Percentiles rank a stretch among this genome's conserved stretches.
Conservation (phyloP, 2,113 vertebrate species). For the Campylomormyrus numenius region DNA sequence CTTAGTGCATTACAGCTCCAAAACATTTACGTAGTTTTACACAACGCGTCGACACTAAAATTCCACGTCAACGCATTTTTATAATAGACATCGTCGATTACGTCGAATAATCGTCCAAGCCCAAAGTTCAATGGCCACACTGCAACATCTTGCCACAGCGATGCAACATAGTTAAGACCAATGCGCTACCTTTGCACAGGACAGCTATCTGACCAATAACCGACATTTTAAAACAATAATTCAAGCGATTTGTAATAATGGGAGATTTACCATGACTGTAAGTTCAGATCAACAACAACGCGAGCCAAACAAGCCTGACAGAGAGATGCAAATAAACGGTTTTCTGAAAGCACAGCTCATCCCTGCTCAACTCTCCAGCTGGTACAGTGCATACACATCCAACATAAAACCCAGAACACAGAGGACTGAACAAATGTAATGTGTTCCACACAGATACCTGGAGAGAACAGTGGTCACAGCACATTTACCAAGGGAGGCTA, state of each 20-base stretch:
- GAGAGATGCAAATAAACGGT: background rate
- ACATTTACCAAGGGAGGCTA: background rate
- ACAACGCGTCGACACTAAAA: too few relatives aligned
- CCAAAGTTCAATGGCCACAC: background rate
- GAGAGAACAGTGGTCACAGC: background rate
- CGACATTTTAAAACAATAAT: background rate
- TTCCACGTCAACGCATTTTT: too few relatives aligned
- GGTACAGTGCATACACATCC: background rate
- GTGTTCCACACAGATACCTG: background rate
- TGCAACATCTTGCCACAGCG: background rate
- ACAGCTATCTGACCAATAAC: background rate
- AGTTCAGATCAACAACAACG: background rate
- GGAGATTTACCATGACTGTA: background rate
- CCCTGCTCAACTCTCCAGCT: background rate
- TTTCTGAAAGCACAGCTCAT: background rate
- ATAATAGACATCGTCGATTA: too few relatives aligned
- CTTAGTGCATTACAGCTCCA: too few relatives aligned
- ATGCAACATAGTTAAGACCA: background rate
- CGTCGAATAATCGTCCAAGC: too few relatives aligned
- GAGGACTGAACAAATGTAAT: background rate
- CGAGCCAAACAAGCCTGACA: background rate
- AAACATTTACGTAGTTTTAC: too few relatives aligned
- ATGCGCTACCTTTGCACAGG: background rate
- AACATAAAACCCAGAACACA: background rate
- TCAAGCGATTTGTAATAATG: background rate